Percentiles rank a stretch among this genome's conserved stretches.
Conservation (phyloP, 2,797 vertebrate genomes). For the Lemur catta region DNA sequence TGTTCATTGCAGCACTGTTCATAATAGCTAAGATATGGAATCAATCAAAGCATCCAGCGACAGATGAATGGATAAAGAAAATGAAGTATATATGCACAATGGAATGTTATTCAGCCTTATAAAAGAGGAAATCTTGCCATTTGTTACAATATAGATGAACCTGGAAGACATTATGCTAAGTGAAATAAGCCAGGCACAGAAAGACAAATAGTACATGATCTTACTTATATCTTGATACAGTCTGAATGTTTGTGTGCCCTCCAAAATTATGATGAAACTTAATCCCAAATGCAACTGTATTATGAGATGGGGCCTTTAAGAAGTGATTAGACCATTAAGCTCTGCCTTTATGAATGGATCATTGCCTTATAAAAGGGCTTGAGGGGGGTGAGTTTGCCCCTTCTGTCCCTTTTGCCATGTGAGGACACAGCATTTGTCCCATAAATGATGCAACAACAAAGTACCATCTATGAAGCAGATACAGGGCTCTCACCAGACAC, state of each 20-base stretch:
- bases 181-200: neutral
- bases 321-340: neutral
- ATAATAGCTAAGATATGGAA: neutral
- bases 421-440: neutral
- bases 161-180: neutral
- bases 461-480: neutral
- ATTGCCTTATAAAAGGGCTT: neutral
- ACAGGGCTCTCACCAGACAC: neutral
- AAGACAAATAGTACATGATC: neutral
- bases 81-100: too few relatives aligned
- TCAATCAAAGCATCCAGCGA: neutral
- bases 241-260: neutral
- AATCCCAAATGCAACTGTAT: neutral
- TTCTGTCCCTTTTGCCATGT: neutral
- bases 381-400: too few relatives aligned
- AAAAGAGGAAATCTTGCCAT: neutral
- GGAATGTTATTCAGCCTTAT: neutral
- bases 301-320: neutral
- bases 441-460: neutral
- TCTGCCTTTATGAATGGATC: neutral
- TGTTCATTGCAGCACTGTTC: neutral
- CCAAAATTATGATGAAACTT: neutral
- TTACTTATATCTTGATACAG: neutral
- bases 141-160: neutral
- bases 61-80: neutral